A percentile compares a stretch with the other conserved stretches of the same genome.
These are phyloP conservation scores for Mionectes olivaceus DNA, from an alignment of 2,797 vertebrate species.

Conservation along the genomic window DNA sequence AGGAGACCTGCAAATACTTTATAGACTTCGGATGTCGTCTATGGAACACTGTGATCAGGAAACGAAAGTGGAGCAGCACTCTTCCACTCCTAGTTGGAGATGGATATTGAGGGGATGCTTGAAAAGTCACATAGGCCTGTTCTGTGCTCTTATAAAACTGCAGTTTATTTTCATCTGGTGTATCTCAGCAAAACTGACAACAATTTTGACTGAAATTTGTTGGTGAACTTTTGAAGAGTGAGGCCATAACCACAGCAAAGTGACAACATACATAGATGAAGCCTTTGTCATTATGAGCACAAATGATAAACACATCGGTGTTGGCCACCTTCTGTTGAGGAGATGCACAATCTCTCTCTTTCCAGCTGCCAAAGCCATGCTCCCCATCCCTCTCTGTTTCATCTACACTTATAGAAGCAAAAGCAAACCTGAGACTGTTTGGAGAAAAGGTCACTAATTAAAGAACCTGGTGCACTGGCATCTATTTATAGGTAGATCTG, in stretches of 20 bases:
- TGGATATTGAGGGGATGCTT: background rate
- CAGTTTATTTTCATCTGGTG: background rate
- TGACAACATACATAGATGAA: background rate
- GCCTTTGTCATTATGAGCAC: background rate
- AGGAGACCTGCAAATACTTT: background rate
- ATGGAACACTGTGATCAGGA: background rate
- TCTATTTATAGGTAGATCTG: background rate
- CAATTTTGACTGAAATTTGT: background rate
- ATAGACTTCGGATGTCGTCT: background rate
- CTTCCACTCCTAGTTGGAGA: background rate
- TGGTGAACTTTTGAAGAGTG: background rate
- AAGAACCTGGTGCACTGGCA: background rate
- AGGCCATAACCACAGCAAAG: background rate
- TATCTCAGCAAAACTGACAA: background rate
- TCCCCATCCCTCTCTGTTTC: background rate
- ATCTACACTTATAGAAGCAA: background rate
- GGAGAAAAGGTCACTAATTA: conserved; percentile 2
- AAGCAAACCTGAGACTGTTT: background rate
- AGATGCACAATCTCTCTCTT: background rate
- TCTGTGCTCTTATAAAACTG: background rate
- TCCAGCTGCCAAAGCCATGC: background rate
- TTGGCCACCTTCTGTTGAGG: background rate
- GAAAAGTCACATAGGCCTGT: background rate
- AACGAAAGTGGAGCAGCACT: background rate
- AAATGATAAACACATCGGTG: background rate